Evolutionary conservation across 2,797 vertebrate genomes (phyloP).

Genomic region (Urosaurus nigricauda): DNA sequence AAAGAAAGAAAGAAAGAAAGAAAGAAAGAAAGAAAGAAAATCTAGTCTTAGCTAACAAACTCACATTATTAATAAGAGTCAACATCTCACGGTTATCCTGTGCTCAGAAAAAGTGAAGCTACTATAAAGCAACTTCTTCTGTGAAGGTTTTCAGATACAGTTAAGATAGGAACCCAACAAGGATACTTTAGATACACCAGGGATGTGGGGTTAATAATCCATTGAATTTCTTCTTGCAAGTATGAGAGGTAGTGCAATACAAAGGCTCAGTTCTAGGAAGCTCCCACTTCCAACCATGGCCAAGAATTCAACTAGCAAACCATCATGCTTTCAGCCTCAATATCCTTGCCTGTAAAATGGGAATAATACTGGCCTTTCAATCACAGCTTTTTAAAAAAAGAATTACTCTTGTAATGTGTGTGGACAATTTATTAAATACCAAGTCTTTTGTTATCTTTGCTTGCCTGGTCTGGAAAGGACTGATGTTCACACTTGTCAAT

Average conservation of each 20-base stretch:
- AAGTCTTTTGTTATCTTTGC: neutral
- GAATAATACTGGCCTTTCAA: too few species aligned
- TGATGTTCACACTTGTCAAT: too few species aligned
- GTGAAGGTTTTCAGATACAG: neutral
- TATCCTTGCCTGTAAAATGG: neutral
- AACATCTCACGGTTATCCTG: neutral
- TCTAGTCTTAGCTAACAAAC: neutral
- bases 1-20: neutral
- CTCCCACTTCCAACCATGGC: neutral
- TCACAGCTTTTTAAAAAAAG: neutral
- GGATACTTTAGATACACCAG: neutral
- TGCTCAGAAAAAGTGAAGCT: neutral
- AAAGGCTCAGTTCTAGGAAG: neutral
- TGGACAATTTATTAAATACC: neutral
- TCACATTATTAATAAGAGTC: neutral
- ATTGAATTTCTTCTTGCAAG: neutral
- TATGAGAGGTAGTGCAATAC: neutral
- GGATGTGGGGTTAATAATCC: neutral
- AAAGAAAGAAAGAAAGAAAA: neutral
- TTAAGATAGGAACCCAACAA: neutral
- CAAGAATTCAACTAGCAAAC: neutral
- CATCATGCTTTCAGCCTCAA: too few species aligned
- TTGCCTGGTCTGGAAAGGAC: neutral
- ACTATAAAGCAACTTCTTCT: neutral
- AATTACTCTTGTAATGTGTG: neutral